Base-by-base conservation (phyloP, 2,113 vertebrate species). In the Catagonus wagneri region DNA sequence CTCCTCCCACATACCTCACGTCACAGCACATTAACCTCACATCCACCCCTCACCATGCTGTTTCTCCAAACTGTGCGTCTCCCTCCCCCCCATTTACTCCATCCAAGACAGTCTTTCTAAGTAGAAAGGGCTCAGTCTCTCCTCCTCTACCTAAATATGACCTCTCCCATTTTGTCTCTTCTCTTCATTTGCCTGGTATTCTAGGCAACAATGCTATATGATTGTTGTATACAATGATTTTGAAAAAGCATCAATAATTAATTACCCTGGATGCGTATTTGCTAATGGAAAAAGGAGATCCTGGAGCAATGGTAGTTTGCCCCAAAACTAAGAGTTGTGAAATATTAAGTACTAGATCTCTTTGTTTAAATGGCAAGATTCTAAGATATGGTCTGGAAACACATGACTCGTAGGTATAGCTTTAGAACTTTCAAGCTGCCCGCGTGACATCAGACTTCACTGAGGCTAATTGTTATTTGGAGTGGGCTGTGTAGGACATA, bases 241-340 rank as follows among this genome's bases (percentile, higher is more conserved):
- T 91, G 25, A 56, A 88, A 93, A 90, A 66, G 15, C 15, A 86
- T 52, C 79, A 89, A 16, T 93, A 34, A 54, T 93, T 71, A 93
- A 71, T 72, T 14, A 63, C 10, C 17, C 29, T 1, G 8, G 32
- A 34, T 1, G 4, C 61, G 1, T 88, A 93, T 75, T 34, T 89
- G 7, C 1, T 9, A 60, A 60, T 72, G 23, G 52, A 65, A 75
- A 32, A 90, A 93, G 11, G n/a, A 27, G 4, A 6, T 44, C 32
- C 7, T 76, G 54, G 15, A 87, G 6, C 5, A 78, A 78, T 17
- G 92, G 9, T 81, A 29, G 39, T 94, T 78, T 86, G 19, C 56
- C 36, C 3, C 7, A 25, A 74, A 84, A 87, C 20, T 20, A 90
- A 20, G 22, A 68, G 10, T 44, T 96, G 20, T 75, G 16, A 90